A percentile compares a stretch with the other conserved stretches of the same genome.
These are phyloP conservation scores for Gnathonemus echidnorhynchus DNA, from an alignment of 2,113 vertebrate species.

Conservation along the genomic window DNA sequence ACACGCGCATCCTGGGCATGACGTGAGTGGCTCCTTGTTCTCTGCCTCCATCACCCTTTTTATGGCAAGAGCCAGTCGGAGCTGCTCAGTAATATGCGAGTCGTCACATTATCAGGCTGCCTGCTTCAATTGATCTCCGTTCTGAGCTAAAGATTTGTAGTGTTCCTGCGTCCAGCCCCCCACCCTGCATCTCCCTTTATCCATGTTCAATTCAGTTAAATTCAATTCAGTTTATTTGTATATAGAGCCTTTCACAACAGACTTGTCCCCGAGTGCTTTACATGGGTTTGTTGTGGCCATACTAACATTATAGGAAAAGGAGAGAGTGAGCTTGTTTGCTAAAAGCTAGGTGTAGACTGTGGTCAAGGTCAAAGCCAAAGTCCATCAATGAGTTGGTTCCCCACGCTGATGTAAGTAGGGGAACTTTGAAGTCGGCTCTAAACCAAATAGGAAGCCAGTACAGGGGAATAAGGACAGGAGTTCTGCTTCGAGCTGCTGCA, in stretches of 20 bases:
- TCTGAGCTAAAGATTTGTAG: background rate
- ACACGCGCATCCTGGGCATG: conserved; percentile 95
- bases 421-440: no score
- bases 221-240: no score
- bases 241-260: background rate
- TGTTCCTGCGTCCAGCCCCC: background rate
- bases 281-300: no score
- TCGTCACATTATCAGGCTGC: background rate
- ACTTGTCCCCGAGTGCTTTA: background rate
- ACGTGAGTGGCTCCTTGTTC: conserved; percentile 72
- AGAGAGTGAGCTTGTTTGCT: no score
- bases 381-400: no score
- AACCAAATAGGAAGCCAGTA: no score
- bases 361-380: no score
- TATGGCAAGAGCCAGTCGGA: background rate
- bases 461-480: no score
- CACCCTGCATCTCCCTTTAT: background rate
- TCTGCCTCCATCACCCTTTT: background rate
- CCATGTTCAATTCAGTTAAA: background rate
- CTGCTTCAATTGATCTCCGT: background rate
- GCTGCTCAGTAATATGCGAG: background rate
- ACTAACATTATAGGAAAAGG: no score
- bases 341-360: no score
- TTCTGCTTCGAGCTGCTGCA: no score
- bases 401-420: no score